These are phyloP conservation scores for Nyctereutes procyonoides DNA, from an alignment of 2,113 vertebrate species.

Conservation along the genomic window DNA sequence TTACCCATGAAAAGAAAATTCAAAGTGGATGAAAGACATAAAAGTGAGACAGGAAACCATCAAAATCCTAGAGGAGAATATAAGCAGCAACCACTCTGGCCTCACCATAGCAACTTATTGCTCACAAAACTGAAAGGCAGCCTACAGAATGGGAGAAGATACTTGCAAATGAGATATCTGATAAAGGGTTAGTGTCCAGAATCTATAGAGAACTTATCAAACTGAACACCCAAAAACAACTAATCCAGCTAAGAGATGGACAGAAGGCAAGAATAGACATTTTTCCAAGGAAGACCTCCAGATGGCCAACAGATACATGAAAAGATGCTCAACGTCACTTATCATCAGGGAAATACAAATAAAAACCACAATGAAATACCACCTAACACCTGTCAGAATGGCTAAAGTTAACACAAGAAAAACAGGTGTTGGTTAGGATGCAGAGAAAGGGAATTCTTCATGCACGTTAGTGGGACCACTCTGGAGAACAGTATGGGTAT, in stretches of 20 bases:
- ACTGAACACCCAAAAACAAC: too few relatives aligned
- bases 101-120: not conserved
- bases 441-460: not conserved
- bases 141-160: not conserved
- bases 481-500: not conserved
- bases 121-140: not conserved
- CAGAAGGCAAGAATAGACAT: too few relatives aligned
- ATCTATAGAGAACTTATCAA: too few relatives aligned
- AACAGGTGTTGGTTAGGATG: not conserved
- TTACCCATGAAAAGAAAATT: not conserved
- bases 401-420: not conserved
- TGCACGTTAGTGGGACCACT: not conserved
- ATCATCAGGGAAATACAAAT: not conserved
- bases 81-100: not conserved
- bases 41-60: not conserved
- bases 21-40: not conserved
- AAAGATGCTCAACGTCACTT: too few relatives aligned
- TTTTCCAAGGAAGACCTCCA: too few relatives aligned
- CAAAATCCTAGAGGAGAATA: not conserved
- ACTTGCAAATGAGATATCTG: not conserved
- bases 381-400: not conserved
- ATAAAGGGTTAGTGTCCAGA: too few relatives aligned
- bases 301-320: too few relatives aligned
- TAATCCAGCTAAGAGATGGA: too few relatives aligned
- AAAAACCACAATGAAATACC: not conserved